Percentiles rank a stretch among this genome's conserved stretches.
Conservation (phyloP, 2,888 invertebrate species). For the Mimumesa dahlbomi region DNA sequence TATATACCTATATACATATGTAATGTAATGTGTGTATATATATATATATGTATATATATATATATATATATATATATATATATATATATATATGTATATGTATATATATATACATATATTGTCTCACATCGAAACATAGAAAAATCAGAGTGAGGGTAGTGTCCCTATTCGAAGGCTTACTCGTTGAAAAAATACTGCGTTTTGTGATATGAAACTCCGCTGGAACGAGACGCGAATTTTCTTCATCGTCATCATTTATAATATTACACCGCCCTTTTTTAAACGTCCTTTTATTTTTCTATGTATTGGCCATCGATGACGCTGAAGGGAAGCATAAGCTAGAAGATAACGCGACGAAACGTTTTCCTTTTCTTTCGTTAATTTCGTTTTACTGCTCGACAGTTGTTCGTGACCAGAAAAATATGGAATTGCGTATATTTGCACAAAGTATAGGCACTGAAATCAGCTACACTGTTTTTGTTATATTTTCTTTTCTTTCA, state of each 20-base stretch:
- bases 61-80: no score
- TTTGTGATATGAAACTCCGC: slow-evolving; percentile 62
- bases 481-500: no score
- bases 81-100: no score
- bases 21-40: no score
- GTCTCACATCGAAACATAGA: slow-evolving; percentile 51
- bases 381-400: no score
- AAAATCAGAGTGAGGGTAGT: slow-evolving; percentile 43
- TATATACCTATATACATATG: no score
- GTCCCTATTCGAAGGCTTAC: slow-evolving; percentile 39
- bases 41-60: no score
- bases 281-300: not conserved
- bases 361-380: slow-evolving; percentile 3
- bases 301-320: slow-evolving; percentile 1
- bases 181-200: slow-evolving; percentile 71
- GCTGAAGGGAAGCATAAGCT: slow-evolving; percentile 42
- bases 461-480: slow-evolving; percentile 65
- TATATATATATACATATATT: slow-evolving; percentile 22
- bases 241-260: slow-evolving; percentile 14
- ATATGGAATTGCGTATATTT: slow-evolving; percentile 58
- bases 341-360: slow-evolving; percentile 39
- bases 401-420: slow-evolving; percentile 53
- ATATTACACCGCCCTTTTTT: not conserved
- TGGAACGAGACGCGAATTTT: slow-evolving; percentile 38
- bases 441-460: slow-evolving; percentile 65